These are phyloP conservation scores for Antechinus flavipes DNA, from an alignment of 2,113 vertebrate genomes.

Conservation along the genomic window DNA sequence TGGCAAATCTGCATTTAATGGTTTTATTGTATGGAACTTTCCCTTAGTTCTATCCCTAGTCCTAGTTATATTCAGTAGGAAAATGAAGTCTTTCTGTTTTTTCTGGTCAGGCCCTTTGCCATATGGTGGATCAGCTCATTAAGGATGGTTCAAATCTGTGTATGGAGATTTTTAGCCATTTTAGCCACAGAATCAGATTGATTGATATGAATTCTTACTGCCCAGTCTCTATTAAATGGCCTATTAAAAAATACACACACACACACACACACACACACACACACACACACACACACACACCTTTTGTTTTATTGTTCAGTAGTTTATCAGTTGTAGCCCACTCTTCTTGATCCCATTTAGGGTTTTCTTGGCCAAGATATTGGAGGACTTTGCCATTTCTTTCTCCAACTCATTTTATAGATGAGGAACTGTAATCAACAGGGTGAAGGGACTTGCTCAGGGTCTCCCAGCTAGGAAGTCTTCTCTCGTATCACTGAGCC, in stretches of 20 bases:
- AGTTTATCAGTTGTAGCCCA: background rate
- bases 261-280: background rate
- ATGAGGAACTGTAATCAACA: background rate
- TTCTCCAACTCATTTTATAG: background rate
- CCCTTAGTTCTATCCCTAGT: constrained; percentile 28
- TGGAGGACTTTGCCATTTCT: background rate
- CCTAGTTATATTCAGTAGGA: constrained; percentile 32
- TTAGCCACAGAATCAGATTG: constrained; percentile 16
- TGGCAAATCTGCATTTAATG: constrained; percentile 81
- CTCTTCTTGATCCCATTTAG: background rate
- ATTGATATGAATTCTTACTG: background rate
- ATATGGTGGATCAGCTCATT: constrained; percentile 39
- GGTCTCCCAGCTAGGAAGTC: background rate
- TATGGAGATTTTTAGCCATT: constrained; percentile 36
- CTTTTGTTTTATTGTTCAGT: background rate
- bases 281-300: background rate
- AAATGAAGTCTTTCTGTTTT: constrained; percentile 59
- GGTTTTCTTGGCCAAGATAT: background rate
- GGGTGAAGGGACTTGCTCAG: background rate
- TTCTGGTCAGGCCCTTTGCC: constrained; percentile 49
- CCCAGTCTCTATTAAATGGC: background rate
- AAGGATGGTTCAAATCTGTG: constrained; percentile 42
- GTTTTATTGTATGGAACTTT: constrained; percentile 70
- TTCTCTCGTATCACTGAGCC: too few relatives aligned
- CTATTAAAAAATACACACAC: background rate